Conservation (phyloP, 2,113 vertebrate species). For the Archilochus colubris region DNA sequence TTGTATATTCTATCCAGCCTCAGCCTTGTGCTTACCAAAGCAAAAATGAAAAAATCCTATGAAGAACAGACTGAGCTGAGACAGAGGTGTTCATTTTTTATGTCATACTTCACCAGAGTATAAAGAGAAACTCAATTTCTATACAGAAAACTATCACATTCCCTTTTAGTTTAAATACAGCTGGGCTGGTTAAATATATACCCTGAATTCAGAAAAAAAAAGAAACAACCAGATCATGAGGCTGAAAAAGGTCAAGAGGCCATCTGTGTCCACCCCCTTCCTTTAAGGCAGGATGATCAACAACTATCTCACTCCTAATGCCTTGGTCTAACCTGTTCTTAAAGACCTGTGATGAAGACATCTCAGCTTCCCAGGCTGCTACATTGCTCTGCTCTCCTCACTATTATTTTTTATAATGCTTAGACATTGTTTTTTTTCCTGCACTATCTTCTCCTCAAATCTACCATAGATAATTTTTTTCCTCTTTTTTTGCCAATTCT, state of each 20-base stretch:
- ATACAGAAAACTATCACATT: neutral
- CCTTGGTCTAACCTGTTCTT: constrained; percentile 54
- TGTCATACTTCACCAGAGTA: neutral
- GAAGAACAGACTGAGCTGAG: neutral
- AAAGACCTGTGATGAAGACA: constrained; percentile 19
- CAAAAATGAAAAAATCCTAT: neutral
- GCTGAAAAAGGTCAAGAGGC: constrained; percentile 52
- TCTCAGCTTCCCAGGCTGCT: neutral
- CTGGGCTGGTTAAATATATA: neutral
- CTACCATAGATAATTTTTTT: neutral
- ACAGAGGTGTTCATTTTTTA: neutral
- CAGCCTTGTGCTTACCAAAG: neutral
- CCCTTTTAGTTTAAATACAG: neutral
- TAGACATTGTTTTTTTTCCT: neutral
- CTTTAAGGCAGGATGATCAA: constrained; percentile 21
- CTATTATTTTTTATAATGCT: neutral
- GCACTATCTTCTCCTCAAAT: neutral
- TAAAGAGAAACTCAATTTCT: neutral
- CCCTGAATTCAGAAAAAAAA: neutral
- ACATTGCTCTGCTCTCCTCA: neutral
- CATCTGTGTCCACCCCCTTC: neutral
- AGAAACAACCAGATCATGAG: neutral
- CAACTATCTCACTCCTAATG: constrained; percentile 4
- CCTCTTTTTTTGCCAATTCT: neutral
- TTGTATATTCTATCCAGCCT: neutral